Base-by-base conservation (phyloP, 2,113 vertebrate species). In the Chaetodon auriga region DNA sequence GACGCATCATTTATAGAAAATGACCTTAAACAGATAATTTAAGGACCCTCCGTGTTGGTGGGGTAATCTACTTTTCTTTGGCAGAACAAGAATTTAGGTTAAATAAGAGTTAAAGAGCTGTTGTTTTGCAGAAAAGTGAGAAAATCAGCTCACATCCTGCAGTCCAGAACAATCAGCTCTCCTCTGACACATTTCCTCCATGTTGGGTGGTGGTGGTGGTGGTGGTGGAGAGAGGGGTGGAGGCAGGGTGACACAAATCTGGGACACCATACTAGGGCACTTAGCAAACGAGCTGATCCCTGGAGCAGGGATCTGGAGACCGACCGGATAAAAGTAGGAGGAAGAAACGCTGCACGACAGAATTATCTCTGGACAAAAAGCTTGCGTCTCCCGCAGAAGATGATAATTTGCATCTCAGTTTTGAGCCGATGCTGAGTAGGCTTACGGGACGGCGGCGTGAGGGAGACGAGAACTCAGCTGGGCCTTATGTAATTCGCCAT, bases 261-360 rank as follows among this genome's bases (percentile, higher is more conserved):
- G 91, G 94, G 93, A 94, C 94, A 87, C n/a, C 85, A 81, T 90
- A 93, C 87, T 87, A 70, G 94, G 91, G 51, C 92, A 90, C 90
- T 83, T 76, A 90, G 75, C 81, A 69, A 89, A 57, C 77, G 61
- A 75, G 79, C 87, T 81, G 75, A 85, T 93, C 90, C 89, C 88
- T 49, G 69, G 91, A 90, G 93, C 87, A 66, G 75, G 85, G 86
- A 89, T 89, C 88, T 81, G 87, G 89, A 89, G 89, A 78, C 87
- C 80, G 45, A 75, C 70, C 11, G 66, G 82, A 79, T 88, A 84
- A 84, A 90, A 93, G 88, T 72, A 82, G 76, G 66, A 89, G 86
- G 75, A 62, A 89, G 84, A 43, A 30, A 62, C n/a, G 5, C 18
- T 8, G 62, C 68, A 58, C 49, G 46, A 81, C 62, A 61, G 76